These are phyloP conservation scores for Cephus pygmeus DNA, from an alignment of 2,888 invertebrate genomes.

Conservation along the genomic window DNA sequence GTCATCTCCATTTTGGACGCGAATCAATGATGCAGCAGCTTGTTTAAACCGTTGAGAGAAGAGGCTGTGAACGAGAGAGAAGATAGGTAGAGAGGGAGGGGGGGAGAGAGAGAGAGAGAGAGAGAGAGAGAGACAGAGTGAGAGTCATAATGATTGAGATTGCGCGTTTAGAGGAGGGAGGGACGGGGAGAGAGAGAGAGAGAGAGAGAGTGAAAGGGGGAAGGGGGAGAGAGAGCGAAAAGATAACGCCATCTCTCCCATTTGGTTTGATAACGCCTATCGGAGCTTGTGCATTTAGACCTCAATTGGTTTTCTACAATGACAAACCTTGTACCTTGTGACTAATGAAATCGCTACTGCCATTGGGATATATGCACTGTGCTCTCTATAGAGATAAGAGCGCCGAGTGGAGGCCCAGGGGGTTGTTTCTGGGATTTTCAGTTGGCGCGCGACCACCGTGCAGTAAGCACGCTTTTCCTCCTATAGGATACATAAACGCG, in stretches of 20 bases:
- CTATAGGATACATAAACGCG: not conserved
- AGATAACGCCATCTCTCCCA: not conserved
- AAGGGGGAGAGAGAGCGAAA: no score
- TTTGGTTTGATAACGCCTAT: not conserved
- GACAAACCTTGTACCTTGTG: not conserved
- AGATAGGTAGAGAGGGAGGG: no score
- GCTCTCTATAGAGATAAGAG: not conserved
- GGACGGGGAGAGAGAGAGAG: no score
- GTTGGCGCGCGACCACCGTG: slow-evolving; percentile 59
- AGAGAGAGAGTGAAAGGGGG: no score
- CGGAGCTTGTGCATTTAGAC: not conserved
- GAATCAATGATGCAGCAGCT: not conserved
- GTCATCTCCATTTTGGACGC: not conserved
- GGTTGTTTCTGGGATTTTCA: slow-evolving; percentile 56
- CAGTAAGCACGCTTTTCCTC: slow-evolving; percentile 43
- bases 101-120: no score
- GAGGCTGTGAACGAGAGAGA: not conserved
- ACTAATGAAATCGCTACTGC: not conserved
- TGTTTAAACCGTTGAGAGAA: not conserved
- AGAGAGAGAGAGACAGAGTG: no score
- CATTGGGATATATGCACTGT: not conserved
- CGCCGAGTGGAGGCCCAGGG: slow-evolving; percentile 35
- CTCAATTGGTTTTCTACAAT: not conserved
- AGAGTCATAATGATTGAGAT: no score
- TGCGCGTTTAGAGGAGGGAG: no score